Evolutionary conservation across 2,113 vertebrate species (phyloP).

Genomic region (Pomatostomus ruficeps): DNA sequence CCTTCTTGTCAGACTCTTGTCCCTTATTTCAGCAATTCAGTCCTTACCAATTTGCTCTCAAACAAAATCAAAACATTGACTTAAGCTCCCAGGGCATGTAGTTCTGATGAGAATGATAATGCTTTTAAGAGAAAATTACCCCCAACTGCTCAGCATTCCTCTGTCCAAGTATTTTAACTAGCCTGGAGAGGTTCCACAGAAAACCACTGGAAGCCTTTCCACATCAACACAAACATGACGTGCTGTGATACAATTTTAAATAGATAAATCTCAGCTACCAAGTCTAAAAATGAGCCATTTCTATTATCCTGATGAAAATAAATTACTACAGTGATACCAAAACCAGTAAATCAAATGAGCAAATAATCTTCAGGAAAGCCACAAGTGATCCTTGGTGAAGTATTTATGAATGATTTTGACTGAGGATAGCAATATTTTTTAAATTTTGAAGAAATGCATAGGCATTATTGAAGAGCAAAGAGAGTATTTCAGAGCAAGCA

Average conservation of each 20-base stretch:
- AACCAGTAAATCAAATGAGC: not conserved
- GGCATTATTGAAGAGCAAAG: not conserved
- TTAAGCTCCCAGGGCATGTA: not conserved
- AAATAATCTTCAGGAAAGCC: not conserved
- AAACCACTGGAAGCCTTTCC: not conserved
- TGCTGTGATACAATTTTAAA: not conserved
- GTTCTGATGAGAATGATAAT: not conserved
- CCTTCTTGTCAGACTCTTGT: not conserved
- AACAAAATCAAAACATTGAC: not conserved
- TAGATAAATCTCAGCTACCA: not conserved
- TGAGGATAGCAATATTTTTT: not conserved
- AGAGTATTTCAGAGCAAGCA: not conserved
- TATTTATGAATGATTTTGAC: constrained; percentile 31
- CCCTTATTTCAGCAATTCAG: not conserved
- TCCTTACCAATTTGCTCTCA: not conserved
- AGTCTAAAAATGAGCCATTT: not conserved
- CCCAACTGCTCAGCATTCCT: not conserved
- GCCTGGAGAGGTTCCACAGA: not conserved
- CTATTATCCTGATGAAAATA: not conserved
- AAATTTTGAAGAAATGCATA: not conserved
- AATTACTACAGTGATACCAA: not conserved
- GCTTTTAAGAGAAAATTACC: not conserved
- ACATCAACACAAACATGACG: not conserved
- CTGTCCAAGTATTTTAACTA: not conserved
- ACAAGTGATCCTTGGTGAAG: not conserved